phyloP scores from a whole-genome alignment of 2,113 vertebrate species.

The Oenanthe oenanthe region DNA sequence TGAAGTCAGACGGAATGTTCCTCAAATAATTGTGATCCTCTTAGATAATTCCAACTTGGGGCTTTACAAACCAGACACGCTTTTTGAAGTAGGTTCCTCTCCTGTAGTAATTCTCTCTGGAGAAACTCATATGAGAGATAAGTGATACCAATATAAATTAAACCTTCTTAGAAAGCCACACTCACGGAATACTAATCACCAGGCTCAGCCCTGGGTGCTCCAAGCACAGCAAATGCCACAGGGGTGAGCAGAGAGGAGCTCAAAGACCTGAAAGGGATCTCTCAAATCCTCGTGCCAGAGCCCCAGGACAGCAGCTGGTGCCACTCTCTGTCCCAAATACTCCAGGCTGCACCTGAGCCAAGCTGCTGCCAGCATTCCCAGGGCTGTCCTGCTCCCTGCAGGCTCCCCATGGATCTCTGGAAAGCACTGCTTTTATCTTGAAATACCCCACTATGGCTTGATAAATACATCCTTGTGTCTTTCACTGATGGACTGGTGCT shows the following conservation, averaged over 20 bases:
- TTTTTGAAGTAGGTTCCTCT: slow-evolving; percentile 48
- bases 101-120: slow-evolving; percentile 20
- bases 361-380: not conserved
- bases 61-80: not conserved
- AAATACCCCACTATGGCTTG: rapidly evolving
- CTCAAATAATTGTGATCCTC: slow-evolving; percentile 50
- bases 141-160: slow-evolving; percentile 36
- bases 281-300: not conserved
- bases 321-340: not conserved
- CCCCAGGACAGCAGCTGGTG: not conserved
- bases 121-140: slow-evolving; percentile 34
- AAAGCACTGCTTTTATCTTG: not conserved
- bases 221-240: not conserved
- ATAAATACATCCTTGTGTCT: rapidly evolving
- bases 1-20: slow-evolving; percentile 39
- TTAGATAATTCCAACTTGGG: slow-evolving; percentile 50
- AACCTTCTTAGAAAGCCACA: not conserved
- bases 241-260: not conserved
- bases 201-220: not conserved
- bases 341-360: not conserved
- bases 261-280: not conserved
- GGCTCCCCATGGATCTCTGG: not conserved
- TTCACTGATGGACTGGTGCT: not conserved
- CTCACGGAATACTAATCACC: not conserved
- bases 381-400: rapidly evolving